These are phyloP conservation scores for Chondrilla cf. caribensis DNA, from an alignment of 37 sponge, comb jelly and placozoan genomes.

Conservation along the genomic window DNA sequence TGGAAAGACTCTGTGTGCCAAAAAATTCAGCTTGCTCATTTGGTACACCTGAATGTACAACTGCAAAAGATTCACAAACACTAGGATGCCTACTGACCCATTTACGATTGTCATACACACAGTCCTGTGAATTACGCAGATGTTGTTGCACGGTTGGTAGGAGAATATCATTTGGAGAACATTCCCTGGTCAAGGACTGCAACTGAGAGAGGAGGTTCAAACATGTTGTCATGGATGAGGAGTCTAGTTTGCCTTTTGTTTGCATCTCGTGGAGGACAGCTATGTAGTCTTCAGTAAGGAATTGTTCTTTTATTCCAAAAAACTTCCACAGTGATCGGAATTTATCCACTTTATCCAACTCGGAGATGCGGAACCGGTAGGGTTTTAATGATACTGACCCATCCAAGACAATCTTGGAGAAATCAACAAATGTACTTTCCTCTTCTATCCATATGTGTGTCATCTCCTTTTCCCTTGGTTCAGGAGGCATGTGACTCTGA, in stretches of 20 bases:
- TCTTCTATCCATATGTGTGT: neutral
- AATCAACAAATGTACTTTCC: neutral
- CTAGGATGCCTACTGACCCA: slow-evolving; percentile 1
- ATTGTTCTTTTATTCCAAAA: neutral
- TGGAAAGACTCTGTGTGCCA: neutral
- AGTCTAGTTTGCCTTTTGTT: too few relatives aligned
- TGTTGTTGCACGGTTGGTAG: neutral
- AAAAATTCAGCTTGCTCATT: neutral
- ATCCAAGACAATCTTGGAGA: neutral
- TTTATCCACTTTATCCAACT: neutral
- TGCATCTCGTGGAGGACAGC: neutral
- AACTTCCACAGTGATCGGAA: neutral
- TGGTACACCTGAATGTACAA: neutral
- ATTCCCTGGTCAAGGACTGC: neutral
- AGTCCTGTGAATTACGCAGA: slow-evolving; percentile 1
- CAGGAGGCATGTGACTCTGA: too few relatives aligned
- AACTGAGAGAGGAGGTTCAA: neutral
- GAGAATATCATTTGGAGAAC: neutral
- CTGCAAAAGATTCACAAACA: neutral
- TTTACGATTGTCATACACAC: slow-evolving; percentile 49
- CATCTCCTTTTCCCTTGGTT: too few relatives aligned
- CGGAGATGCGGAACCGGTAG: neutral
- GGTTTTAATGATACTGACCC: neutral
- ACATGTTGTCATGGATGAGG: neutral
- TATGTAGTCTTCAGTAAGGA: neutral